These are phyloP conservation scores for Numenius arquata DNA, from an alignment of 2,113 vertebrate species.

Conservation along the genomic window DNA sequence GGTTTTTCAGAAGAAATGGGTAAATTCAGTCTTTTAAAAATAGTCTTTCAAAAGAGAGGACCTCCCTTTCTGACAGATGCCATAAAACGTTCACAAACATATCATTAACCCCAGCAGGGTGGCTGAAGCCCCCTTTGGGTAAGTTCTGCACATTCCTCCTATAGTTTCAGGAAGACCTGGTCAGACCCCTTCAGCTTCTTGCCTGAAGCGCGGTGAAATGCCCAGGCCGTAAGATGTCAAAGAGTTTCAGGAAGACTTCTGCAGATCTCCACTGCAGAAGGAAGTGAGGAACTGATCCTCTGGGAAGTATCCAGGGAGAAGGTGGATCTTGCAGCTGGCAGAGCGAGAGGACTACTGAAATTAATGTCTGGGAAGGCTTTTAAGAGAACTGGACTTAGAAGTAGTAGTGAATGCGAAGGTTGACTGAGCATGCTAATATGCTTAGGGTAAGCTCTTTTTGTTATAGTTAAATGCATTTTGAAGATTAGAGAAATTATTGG, in stretches of 20 bases:
- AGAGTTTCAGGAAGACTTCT: background rate
- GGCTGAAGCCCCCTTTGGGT: background rate
- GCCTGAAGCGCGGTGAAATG: background rate
- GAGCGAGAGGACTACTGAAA: background rate
- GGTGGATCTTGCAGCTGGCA: background rate
- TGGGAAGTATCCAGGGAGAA: background rate
- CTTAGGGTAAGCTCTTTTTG: background rate
- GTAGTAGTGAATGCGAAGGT: background rate
- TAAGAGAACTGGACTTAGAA: background rate
- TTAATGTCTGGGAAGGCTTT: background rate
- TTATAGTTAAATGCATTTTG: background rate
- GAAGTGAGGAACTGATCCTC: background rate
- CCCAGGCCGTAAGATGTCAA: background rate
- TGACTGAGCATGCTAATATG: background rate
- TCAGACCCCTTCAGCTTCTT: background rate
- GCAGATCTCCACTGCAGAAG: background rate
- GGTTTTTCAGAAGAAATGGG: constrained; percentile 40
- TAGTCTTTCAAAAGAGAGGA: background rate
- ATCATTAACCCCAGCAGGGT: background rate
- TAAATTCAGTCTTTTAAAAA: background rate
- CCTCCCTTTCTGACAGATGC: background rate
- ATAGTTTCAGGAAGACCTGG: background rate
- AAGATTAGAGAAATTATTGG: background rate
- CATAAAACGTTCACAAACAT: background rate
- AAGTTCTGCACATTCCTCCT: background rate